Evolutionary conservation across 2,113 vertebrate genomes (phyloP), one percentile per base, ranked within the genome.

Genomic region (Entomyzon cyanotis): DNA sequence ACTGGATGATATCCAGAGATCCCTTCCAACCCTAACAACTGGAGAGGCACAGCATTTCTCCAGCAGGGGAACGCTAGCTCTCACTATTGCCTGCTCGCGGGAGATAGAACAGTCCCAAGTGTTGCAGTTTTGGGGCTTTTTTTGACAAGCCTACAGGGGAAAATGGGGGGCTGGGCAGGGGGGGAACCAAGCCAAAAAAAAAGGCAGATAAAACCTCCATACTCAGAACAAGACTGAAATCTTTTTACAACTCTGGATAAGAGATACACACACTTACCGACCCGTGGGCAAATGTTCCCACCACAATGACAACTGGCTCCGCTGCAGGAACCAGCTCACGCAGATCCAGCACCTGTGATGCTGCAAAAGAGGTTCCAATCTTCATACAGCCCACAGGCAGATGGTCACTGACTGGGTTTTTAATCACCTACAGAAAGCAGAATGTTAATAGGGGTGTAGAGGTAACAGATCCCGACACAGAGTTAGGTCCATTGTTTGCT

Each of bases 241-340:
- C 35, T 65, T 74, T 58, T 69, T 58, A n/a, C 13, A 74, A 0
- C 12, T 39, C 37, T 12, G 46, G 2, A 3, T 11, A 21, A 67
- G 64, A 42, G 16, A 31, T 12, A 4, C 4, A 5, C 4, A 39
- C 49, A 95, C 99, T 98, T 93, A 99, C 99, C 68, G 98, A 97
- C 70, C 99, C 99, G 0, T 99, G 99, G 79, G 99, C 99, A 94
- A 99, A 99, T 12, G 99, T 99, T 89, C 99, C 99, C 30, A 99
- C 98, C 76, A 99, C 98, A 10, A 99, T 93, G 30, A 98, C 97
- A 62, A 99, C 96, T 12, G 99, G 99, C 23, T 99, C 98, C 0
- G 92, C 97, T 19, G 97, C 64, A 42, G 99, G 99, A 69, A 99
- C 98, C 74, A 99, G 37, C 10, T 99, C 93, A 15, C 98, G 98